phyloP scores from a whole-genome alignment of 2,113 vertebrate species.

The Fregata magnificens region DNA sequence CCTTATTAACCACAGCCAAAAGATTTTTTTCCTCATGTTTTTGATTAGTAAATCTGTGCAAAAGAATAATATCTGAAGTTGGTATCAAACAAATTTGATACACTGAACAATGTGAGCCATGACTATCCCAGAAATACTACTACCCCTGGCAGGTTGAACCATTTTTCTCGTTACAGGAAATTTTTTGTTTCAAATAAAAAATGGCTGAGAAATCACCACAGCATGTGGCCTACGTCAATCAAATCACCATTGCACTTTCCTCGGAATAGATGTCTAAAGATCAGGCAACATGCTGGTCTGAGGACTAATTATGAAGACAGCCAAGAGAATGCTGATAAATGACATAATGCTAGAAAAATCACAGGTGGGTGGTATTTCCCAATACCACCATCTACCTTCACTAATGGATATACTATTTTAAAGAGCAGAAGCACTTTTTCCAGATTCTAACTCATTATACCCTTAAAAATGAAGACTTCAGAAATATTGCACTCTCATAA shows the following conservation, averaged over 20 bases:
- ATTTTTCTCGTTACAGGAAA: background rate
- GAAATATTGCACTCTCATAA: background rate
- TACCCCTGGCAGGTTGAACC: background rate
- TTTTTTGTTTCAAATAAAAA: background rate
- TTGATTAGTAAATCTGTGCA: background rate
- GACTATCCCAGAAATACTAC: background rate
- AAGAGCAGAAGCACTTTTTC: background rate
- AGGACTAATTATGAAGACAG: background rate
- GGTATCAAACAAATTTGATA: background rate
- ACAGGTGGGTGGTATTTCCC: background rate
- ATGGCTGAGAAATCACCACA: background rate
- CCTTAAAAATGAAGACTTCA: background rate
- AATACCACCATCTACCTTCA: background rate
- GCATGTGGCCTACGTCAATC: background rate
- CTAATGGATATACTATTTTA: background rate
- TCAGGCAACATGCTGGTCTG: background rate
- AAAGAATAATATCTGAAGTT: background rate
- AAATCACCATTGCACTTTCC: background rate
- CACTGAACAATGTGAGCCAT: background rate
- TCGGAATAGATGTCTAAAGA: background rate
- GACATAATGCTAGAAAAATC: background rate
- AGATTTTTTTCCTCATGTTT: background rate
- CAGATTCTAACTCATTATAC: background rate
- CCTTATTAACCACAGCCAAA: background rate
- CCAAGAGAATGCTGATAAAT: background rate